Evolutionary conservation across 2,797 vertebrate species (phyloP).

Genomic region (Helarctos malayanus): DNA sequence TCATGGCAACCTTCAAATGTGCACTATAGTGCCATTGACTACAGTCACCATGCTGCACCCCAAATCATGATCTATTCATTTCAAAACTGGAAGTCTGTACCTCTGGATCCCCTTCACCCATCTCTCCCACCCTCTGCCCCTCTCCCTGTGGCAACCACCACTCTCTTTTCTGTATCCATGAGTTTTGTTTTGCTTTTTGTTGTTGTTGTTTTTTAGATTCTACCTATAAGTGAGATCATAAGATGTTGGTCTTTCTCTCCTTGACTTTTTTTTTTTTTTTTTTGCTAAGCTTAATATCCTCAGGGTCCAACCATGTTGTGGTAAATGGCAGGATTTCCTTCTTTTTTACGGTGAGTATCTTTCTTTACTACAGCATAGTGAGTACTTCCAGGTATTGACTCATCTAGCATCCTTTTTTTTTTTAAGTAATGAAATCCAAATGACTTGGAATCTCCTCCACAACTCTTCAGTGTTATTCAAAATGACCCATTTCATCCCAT

Average conservation of each 20-base stretch:
- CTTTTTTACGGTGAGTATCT: neutral
- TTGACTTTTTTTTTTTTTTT: neutral
- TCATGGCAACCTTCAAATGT: neutral
- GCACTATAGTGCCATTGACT: neutral
- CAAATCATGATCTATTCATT: neutral
- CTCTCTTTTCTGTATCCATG: neutral
- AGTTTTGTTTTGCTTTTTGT: neutral
- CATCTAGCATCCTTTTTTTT: neutral
- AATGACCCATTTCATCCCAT: neutral
- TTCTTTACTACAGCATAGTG: neutral
- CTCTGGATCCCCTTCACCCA: neutral
- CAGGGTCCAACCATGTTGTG: neutral
- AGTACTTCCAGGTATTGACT: neutral
- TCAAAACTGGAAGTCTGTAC: neutral
- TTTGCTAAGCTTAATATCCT: neutral
- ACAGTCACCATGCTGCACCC: neutral
- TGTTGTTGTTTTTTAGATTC: neutral
- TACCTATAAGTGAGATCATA: neutral
- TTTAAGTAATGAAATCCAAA: neutral
- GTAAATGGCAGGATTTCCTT: neutral
- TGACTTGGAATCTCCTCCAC: neutral
- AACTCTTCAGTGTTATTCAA: neutral
- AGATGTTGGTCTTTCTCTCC: neutral
- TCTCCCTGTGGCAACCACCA: neutral
- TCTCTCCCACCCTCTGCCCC: no score